Evolutionary conservation across 2,888 invertebrate species (phyloP).

Genomic region (Aproaerema taeniolella): DNA sequence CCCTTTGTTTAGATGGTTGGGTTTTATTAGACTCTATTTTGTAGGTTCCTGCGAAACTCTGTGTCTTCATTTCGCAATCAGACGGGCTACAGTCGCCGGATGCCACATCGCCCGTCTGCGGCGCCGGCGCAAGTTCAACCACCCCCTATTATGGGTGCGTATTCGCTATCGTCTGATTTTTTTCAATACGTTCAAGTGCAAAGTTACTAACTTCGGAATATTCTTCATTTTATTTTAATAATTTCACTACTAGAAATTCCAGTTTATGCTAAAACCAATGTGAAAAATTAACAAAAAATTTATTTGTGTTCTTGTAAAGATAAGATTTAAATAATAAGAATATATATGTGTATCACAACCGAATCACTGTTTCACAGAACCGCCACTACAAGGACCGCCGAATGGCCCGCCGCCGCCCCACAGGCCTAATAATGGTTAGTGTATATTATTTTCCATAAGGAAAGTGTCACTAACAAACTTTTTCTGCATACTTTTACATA

Average conservation of each 20-base stretch:
- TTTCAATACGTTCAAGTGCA: neutral
- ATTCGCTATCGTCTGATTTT: neutral
- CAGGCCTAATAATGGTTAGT: conserved; percentile 24
- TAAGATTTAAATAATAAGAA: too few relatives aligned
- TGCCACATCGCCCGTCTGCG: conserved; percentile 54
- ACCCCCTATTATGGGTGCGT: conserved; percentile 36
- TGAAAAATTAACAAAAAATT: too few relatives aligned
- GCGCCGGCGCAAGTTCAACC: conserved; percentile 33
- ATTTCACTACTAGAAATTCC: too few relatives aligned
- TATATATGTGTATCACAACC: too few relatives aligned
- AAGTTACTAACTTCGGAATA: neutral
- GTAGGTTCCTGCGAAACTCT: conserved; percentile 89
- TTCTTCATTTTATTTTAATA: neutral
- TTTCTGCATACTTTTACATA: conserved; percentile 14
- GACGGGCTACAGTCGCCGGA: conserved; percentile 86
- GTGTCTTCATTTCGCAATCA: conserved; percentile 94
- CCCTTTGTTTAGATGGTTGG: too few relatives aligned
- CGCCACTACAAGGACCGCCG: conserved; percentile 29
- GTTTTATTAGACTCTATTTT: conserved; percentile 17
- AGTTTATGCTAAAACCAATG: too few relatives aligned
- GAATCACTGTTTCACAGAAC: too few relatives aligned
- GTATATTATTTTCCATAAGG: conserved; percentile 4
- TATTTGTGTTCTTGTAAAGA: too few relatives aligned
- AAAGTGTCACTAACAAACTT: conserved; percentile 1
- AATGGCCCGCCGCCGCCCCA: conserved; percentile 32